A percentile compares a stretch with the other conserved stretches of the same genome.
Evolutionary conservation across 1,140 invertebrate genomes (phyloP).

Genomic region (Sinella curviseta): DNA sequence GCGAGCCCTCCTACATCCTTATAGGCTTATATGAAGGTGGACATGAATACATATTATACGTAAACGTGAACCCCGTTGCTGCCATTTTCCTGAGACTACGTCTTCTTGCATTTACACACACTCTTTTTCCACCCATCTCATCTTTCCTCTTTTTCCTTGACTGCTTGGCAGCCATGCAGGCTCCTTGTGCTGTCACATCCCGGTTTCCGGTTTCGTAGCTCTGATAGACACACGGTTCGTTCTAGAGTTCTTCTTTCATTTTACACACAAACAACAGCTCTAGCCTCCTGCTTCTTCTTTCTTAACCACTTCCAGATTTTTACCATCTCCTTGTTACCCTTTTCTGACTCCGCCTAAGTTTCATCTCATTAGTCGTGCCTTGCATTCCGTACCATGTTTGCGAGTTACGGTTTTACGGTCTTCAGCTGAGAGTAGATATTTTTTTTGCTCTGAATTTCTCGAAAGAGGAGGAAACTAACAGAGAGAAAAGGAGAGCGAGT

Average conservation of each 20-base stretch:
- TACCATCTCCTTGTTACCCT: background rate
- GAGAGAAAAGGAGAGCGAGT: background rate
- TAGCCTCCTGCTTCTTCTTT: background rate
- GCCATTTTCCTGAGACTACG: too few species aligned
- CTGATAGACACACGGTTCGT: constrained; percentile 23
- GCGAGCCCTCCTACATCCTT: too few species aligned
- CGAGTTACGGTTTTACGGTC: background rate
- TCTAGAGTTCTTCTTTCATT: constrained; percentile 11
- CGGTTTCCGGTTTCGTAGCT: constrained; percentile 21
- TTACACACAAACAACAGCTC: constrained; percentile 1
- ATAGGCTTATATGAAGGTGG: too few species aligned
- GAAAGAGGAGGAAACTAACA: background rate
- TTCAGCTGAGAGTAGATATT: background rate
- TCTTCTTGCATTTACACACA: too few species aligned
- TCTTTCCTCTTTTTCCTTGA: background rate
- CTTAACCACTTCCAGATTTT: background rate
- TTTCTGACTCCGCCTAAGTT: constrained; percentile 16
- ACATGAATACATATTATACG: too few species aligned
- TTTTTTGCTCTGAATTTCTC: too few species aligned
- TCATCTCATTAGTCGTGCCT: constrained; percentile 10
- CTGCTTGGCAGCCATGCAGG: background rate
- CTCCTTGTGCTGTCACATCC: constrained; percentile 12
- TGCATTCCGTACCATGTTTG: constrained; percentile 8
- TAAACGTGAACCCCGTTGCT: too few species aligned
- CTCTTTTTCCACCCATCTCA: too few species aligned